Evolutionary conservation across 1,140 invertebrate genomes (phyloP), one percentile per base, ranked within the genome.

Genomic region (Globodera rostochiensis): DNA sequence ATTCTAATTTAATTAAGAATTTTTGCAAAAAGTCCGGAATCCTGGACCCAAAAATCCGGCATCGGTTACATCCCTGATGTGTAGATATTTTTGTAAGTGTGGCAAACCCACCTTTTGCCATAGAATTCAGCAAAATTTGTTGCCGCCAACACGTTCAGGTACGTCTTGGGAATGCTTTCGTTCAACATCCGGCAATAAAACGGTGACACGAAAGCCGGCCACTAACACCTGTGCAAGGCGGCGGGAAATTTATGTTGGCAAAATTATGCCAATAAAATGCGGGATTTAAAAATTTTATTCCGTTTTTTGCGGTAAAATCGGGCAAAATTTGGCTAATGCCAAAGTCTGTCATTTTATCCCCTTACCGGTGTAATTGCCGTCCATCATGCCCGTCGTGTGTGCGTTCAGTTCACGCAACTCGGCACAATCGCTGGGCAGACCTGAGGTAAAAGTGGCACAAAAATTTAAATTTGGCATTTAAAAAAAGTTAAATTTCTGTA

Each of bases 111-210:
- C 89, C 87, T 81, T 86, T 89, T 90, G 45, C 83, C 84, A 80
- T 90, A 89, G 66, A 90, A 86, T 79, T 89, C 88, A 60, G 89
- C 88, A 82, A 86, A 89, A 84, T 89, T 89, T 3, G 82, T 82
- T 77, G 79, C 69, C 11, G 81, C 64, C 64, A 80, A n/a, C 7
- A 90, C 81, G 76, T 89, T 89, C n/a, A 89, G 70, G 80, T 85
- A 89, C 45, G 88, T 87, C 80, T 86, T 86, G 36, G 88, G 88
- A 78, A 89, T 81, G 6, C 87, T 87, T 66, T 88, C 83, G 69
- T 90, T 89, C 88, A 90, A 89, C 46, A 53, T 25, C 74, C 87
- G 85, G 73, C 88, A 89, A 79, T 88, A 90, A 90, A 71, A 89
- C 88, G n/a, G 79, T 66, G 60, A 90, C 82, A 46, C 85, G 87